phyloP scores from a whole-genome alignment of 2,797 vertebrate genomes.

The Hylomyscus alleni region DNA sequence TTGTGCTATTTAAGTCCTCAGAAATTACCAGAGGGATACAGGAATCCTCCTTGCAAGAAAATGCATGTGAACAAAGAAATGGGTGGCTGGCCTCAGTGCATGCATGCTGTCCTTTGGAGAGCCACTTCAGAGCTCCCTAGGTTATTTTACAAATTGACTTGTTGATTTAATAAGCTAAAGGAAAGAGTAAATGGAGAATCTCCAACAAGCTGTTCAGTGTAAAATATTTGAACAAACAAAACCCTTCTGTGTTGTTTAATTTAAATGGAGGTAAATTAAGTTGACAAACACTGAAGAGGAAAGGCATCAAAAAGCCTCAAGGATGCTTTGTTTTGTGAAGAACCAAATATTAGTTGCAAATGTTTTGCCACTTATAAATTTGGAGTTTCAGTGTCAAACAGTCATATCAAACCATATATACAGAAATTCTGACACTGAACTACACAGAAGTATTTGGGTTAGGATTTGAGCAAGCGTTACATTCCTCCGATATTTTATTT shows the following conservation, averaged over 20 bases:
- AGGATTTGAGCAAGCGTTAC: not conserved
- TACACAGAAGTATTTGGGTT: not conserved
- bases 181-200: constrained; percentile 77
- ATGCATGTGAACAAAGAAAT: not conserved
- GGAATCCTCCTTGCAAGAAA: not conserved
- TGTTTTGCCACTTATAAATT: not conserved
- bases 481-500: not conserved
- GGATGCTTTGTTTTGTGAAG: constrained; percentile 24
- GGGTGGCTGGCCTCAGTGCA: not conserved
- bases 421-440: not conserved
- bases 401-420: too few relatives aligned
- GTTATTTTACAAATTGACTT: constrained; percentile 82
- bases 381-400: not conserved
- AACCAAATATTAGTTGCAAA: constrained; percentile 32
- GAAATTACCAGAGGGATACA: constrained; percentile 29
- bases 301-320: not conserved
- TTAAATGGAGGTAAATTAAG: constrained; percentile 68
- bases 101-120: constrained; percentile 45
- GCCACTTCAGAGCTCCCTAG: constrained; percentile 73
- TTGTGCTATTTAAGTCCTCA: constrained; percentile 33
- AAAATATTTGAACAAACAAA: constrained; percentile 79
- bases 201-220: constrained; percentile 75
- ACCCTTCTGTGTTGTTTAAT: constrained; percentile 73
- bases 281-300: constrained; percentile 53
- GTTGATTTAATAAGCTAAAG: constrained; percentile 78